Percentiles rank a stretch among this genome's conserved stretches.
Conservation (phyloP, 2,888 invertebrate genomes). For the Monochamus alternatus region DNA sequence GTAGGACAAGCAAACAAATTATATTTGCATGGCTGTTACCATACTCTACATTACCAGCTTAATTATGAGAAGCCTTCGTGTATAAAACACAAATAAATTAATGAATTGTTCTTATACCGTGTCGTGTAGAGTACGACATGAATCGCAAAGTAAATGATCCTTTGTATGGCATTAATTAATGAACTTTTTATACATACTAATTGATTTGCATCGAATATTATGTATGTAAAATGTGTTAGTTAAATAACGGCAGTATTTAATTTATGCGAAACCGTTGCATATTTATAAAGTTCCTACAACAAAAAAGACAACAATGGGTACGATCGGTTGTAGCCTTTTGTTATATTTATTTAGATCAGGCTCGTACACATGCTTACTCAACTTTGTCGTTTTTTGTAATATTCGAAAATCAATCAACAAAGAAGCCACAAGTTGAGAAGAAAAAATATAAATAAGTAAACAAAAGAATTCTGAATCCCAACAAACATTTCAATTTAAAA, state of each 20-base stretch:
- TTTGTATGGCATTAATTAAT: slow-evolving; percentile 23
- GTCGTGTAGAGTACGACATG: slow-evolving; percentile 17
- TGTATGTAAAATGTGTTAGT: neutral
- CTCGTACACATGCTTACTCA: no score
- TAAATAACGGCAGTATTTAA: neutral
- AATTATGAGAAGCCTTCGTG: slow-evolving; percentile 15
- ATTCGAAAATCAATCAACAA: no score
- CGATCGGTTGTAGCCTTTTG: no score
- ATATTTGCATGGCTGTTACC: neutral
- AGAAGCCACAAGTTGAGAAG: no score
- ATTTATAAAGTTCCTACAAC: no score
- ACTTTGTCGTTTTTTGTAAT: no score
- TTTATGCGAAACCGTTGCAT: no score
- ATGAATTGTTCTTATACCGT: slow-evolving; percentile 20
- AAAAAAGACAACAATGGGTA: no score
- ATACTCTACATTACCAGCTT: slow-evolving; percentile 14
- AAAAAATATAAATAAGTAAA: no score
- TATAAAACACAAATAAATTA: slow-evolving; percentile 31
- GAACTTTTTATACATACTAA: slow-evolving; percentile 5
- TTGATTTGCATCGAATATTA: slow-evolving; percentile 17
- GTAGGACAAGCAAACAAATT: slow-evolving; percentile 12
- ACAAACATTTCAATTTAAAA: no score
- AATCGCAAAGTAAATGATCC: slow-evolving; percentile 19
- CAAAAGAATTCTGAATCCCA: no score
- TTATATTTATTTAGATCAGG: no score